Evolutionary conservation across 2,113 vertebrate species (phyloP).

Genomic region (Lepisosteus osseus): DNA sequence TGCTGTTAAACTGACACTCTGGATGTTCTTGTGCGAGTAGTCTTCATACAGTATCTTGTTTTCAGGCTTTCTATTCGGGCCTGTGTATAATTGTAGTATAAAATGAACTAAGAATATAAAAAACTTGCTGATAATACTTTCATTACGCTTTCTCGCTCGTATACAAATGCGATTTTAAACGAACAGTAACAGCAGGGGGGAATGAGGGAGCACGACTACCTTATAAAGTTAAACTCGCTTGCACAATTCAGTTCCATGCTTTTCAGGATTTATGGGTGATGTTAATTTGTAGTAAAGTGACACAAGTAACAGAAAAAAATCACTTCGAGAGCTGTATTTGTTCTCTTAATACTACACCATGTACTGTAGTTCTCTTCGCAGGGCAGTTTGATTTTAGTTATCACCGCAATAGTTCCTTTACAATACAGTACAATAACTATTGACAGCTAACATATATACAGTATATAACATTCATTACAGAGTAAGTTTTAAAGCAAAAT

Average conservation of each 20-base stretch:
- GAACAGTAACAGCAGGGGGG: conserved; percentile 31
- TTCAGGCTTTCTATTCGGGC: too few species aligned
- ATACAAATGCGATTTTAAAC: conserved; percentile 13
- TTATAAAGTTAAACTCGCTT: conserved; percentile 70
- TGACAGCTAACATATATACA: too few species aligned
- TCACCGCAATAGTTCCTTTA: too few species aligned
- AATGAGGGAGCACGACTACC: conserved; percentile 55
- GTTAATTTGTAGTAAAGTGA: conserved; percentile 68
- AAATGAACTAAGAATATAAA: conserved; percentile 3
- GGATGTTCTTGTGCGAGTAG: too few species aligned
- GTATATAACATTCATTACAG: too few species aligned
- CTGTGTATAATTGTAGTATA: too few species aligned
- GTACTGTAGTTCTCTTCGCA: neutral
- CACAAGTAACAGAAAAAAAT: conserved; percentile 58
- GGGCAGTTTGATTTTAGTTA: too few species aligned
- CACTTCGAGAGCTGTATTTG: conserved; percentile 49
- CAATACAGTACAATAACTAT: too few species aligned
- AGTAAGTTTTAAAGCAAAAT: too few species aligned
- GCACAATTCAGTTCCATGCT: conserved; percentile 65
- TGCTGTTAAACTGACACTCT: too few species aligned
- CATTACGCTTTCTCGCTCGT: conserved; percentile 10
- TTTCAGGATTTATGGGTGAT: conserved; percentile 68
- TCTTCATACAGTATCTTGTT: too few species aligned
- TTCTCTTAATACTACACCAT: conserved; percentile 26
- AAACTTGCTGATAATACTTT: conserved; percentile 4